Conservation (phyloP, 2,113 vertebrate species). For the Empidonax alnorum region DNA sequence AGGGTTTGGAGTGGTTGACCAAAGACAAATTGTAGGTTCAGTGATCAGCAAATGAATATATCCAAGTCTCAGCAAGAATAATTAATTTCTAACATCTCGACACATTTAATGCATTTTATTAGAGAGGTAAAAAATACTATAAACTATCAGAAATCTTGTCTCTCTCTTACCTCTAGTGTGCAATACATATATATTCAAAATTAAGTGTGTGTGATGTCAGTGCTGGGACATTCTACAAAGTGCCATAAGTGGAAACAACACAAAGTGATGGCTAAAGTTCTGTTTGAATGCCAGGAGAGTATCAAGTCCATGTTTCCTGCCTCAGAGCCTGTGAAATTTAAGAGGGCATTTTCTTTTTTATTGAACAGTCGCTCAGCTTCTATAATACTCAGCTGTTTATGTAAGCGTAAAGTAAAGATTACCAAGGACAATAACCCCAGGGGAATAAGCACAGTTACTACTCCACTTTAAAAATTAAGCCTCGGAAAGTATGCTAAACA, state of each 20-base stretch:
- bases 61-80: neutral
- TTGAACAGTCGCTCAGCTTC: slow-evolving; percentile 39
- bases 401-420: slow-evolving; percentile 43
- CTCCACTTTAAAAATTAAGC: slow-evolving; percentile 47
- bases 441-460: slow-evolving; percentile 26
- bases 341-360: slow-evolving; percentile 27
- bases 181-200: neutral
- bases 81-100: neutral
- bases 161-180: neutral
- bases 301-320: neutral
- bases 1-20: neutral
- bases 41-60: neutral
- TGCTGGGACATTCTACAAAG: neutral
- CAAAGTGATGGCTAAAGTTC: neutral
- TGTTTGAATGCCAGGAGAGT: neutral
- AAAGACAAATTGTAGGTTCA: neutral
- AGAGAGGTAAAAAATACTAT: neutral
- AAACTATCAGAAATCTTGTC: neutral
- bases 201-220: neutral
- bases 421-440: slow-evolving; percentile 13
- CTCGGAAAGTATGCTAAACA: slow-evolving; percentile 44
- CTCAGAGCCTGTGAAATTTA: slow-evolving; percentile 37
- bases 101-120: neutral
- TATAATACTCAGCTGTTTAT: slow-evolving; percentile 54
- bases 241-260: neutral